Conservation (phyloP, 1,140 invertebrate genomes). For the Drosophila nikananu region DNA sequence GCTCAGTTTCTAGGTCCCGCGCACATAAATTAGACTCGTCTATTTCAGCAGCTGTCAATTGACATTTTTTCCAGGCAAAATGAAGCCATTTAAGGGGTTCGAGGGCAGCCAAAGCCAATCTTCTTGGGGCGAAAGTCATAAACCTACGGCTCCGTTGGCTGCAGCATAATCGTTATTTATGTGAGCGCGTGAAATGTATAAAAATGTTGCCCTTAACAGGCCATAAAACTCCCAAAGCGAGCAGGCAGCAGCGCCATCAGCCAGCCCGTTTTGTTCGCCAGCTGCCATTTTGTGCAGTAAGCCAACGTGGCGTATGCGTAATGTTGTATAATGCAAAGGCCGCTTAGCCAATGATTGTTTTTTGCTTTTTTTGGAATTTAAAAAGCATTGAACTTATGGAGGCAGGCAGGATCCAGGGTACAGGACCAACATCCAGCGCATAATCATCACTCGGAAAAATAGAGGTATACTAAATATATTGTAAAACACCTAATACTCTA, state of each 20-base stretch:
- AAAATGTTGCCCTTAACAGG: slow-evolving; percentile 70
- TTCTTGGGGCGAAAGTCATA: slow-evolving; percentile 66
- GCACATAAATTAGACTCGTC: slow-evolving; percentile 61
- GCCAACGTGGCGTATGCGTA: slow-evolving; percentile 64
- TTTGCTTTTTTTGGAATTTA: slow-evolving; percentile 56
- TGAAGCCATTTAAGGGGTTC: slow-evolving; percentile 71
- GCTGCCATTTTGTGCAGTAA: slow-evolving; percentile 44
- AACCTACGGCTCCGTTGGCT: slow-evolving; percentile 64
- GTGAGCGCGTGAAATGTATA: slow-evolving; percentile 80
- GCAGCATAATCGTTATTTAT: slow-evolving; percentile 77
- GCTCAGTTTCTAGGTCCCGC: slow-evolving; percentile 44
- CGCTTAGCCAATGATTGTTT: slow-evolving; percentile 53
- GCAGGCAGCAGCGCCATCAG: neutral
- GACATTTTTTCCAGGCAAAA: slow-evolving; percentile 65
- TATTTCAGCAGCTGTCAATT: slow-evolving; percentile 69
- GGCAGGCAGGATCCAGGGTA: slow-evolving; percentile 1
- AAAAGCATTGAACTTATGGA: slow-evolving; percentile 60
- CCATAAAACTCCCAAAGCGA: slow-evolving; percentile 51
- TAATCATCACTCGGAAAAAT: neutral
- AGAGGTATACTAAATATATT: neutral
- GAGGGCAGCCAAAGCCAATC: slow-evolving; percentile 56
- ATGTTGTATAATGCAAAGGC: slow-evolving; percentile 51
- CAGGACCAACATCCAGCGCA: slow-evolving; percentile 6
- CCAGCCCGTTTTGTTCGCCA: slow-evolving; percentile 7
- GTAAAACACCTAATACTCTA: neutral